Base-by-base conservation (phyloP, 2,797 vertebrate genomes). In the Prunella strophiata region DNA sequence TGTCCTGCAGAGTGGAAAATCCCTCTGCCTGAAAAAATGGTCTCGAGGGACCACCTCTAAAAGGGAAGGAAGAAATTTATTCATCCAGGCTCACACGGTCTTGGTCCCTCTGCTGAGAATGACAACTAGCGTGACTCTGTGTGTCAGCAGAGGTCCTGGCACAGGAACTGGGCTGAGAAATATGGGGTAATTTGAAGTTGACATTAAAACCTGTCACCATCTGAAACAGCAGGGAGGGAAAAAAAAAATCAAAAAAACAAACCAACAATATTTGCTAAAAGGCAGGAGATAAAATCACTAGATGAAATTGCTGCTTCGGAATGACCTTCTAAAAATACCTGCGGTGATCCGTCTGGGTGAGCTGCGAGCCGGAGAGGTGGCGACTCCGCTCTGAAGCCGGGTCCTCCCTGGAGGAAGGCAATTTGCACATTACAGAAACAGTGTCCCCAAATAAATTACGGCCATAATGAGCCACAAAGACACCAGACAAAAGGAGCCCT, bases 141-240 rank as follows among this genome's bases (percentile, higher is more conserved):
- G 83, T 93, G 61, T 78, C 91, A 92, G 91, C 88, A 95, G 61
- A 93, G 95, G 85, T 94, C 92, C 91, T 91, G 94, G 89, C 80
- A 62, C 88, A 54, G 91, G 73, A 96, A 75, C 88, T 29, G 83
- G 79, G 67, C 94, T 91, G 89, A 95, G 92, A 96, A 96, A 96
- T 89, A 93, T 9, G 66, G 78, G 89, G 89, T 92, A 96, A 97
- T 97, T 94, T 94, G 89, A 89, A 89, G 83, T 89, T 91, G 93
- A 91, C 93, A 94, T 96, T 96, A 97, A 96, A 95, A 94, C 79
- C 76, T 94, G 90, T 95, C 89, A 90, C 93, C 88, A n/a, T 94
- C 86, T 87, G 79, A 92, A 93, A 89, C 78, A 89, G 93, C 84
- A 10, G 81, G 91, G 58, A 52, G 27, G 6, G 2, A 2, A 7